Base-by-base conservation (phyloP, 2,113 vertebrate species). In the Scomber scombrus region DNA sequence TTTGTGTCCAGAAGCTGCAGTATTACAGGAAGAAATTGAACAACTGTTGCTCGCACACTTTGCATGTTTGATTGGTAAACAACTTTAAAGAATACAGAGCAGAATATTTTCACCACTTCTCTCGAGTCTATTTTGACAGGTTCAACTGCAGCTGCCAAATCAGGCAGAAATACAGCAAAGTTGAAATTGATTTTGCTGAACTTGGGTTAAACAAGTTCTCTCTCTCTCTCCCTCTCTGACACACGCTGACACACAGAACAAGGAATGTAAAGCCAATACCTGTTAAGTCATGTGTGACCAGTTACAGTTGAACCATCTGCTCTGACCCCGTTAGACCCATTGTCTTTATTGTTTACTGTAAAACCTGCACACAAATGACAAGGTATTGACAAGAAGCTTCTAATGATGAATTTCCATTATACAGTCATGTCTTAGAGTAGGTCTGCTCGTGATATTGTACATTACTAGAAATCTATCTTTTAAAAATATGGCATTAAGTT, bases 231-330 rank as follows among this genome's bases (percentile, higher is more conserved):
- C 40, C 3, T 19, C 31, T 7, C 66, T 34, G 47, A 23, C 47
- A 54, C 45, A 60, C 13, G 10, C 7, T 45, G 26, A 50, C 34
- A 47, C 34, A 69, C 51, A 14, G 19, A 74, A 18, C 1, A 18
- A 64, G 51, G 68, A 82, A 81, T 80, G 63, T 57, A 71, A 80
- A 71, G 52, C 62, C 56, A 58, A 60, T 78, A 84, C 63, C 75
- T 85, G 84, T 75, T 55, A 64, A 88, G 21, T 85, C 84, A 87
- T 83, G 85, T 89, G 90, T 85, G 78, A 87, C 61, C 64, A 62
- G 15, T 80, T 84, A 76, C 81, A 65, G 87, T 84, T 87, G 56
- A 84, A 75, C 71, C 88, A 85, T 88, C 83, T 85, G 84, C 76
- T 73, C 68, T 78, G 81, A 89, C 81, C 90, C 88, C 52, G 50